Evolutionary conservation across 2,797 vertebrate species (phyloP), one percentile per base, ranked within the genome.

Genomic region (Esox masquinongy): DNA sequence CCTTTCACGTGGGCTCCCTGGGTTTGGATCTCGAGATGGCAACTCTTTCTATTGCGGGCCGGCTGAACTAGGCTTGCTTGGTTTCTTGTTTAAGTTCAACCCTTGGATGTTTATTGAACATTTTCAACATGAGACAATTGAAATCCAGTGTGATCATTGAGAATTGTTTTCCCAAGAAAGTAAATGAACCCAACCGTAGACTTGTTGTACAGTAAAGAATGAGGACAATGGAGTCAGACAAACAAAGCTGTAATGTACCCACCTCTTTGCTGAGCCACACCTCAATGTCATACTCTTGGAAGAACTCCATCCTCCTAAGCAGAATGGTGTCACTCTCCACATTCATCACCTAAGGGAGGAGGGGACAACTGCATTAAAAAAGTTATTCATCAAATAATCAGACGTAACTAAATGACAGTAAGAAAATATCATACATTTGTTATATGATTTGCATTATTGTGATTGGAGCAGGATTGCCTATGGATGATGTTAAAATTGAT

Each of bases 221-320:
- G 22, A 5, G 12, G 17, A 24, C 24, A 12, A 12, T 47, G 68
- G 24, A 39, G 43, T 64, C 24, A 17, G 14, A 53, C 17, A 31
- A 59, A 24, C 22, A 70, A 24, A 53, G 12, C 71, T 59, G n/a
- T 22, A 22, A 9, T 59, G 53, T 59, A 59, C 84, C 88, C 88
- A 96, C 96, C 92, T 96, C 93, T 87, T 94, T 96, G 74, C 86
- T 88, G 76, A 91, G 86, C 94, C 93, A 95, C 76, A 95, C 53
- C 74, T 96, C 95, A 69, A 97, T 95, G 82, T 79, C 84, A 0
- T 64, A 81, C 53, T 90, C 82, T 9, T 88, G 66, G 6, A 89
- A 95, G 76, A 96, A 96, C 75, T 96, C 94, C 66, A 83, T 88
- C 80, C 88, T 91, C 85, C 96, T 92, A 81, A 96, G 79, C 78